A percentile compares a stretch with the other conserved stretches of the same genome.
phyloP scores from a whole-genome alignment of 2,797 vertebrate genomes.

The Pygocentrus nattereri region DNA sequence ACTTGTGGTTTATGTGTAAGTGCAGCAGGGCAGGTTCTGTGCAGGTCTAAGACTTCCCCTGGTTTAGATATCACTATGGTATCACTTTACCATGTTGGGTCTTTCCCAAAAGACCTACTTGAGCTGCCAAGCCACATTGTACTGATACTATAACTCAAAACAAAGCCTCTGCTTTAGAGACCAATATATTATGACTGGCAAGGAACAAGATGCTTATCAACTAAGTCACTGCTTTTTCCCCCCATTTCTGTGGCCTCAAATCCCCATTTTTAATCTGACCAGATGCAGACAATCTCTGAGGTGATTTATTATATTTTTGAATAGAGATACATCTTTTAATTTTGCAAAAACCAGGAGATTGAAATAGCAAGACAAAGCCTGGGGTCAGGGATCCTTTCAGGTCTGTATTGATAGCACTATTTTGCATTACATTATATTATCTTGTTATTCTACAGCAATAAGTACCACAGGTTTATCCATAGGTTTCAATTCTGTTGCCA shows the following conservation, averaged over 20 bases:
- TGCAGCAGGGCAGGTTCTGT: conserved; percentile 27
- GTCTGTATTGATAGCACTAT: not conserved
- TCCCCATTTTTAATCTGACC: conserved; percentile 28
- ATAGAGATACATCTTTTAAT: not conserved
- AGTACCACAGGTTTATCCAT: not conserved
- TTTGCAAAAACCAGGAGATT: conserved; percentile 5
- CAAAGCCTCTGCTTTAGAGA: conserved; percentile 33
- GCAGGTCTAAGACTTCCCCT: not conserved
- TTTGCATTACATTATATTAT: not conserved
- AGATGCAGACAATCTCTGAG: not conserved
- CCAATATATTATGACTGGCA: conserved; percentile 35
- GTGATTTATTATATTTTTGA: conserved; percentile 6
- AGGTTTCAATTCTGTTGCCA: not conserved
- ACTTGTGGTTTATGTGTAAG: conserved; percentile 24
- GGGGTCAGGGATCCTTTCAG: not conserved
- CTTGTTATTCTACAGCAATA: not conserved
- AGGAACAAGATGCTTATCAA: conserved; percentile 40
- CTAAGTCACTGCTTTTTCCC: not conserved
- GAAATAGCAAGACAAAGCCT: not conserved
- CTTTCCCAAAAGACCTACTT: conserved; percentile 32
- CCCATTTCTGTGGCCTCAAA: conserved; percentile 4
- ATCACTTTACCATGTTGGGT: conserved; percentile 43
- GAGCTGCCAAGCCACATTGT: conserved; percentile 47
- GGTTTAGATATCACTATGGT: conserved; percentile 40
- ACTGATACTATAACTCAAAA: conserved; percentile 40